phyloP scores from a whole-genome alignment of 2,797 vertebrate species.

The Glyptemys insculpta region DNA sequence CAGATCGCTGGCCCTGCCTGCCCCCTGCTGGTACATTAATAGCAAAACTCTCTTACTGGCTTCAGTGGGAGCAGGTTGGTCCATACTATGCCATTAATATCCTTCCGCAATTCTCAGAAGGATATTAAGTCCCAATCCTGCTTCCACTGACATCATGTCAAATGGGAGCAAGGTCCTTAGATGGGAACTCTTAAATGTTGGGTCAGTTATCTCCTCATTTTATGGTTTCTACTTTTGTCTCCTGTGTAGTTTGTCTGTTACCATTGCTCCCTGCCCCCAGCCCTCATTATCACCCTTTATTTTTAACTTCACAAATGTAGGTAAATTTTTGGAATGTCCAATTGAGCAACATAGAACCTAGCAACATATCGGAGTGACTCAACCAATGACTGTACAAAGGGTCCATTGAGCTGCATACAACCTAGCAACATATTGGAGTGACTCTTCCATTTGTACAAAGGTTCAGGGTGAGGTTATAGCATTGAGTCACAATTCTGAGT shows the following conservation, averaged over 20 bases:
- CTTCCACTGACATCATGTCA: background rate
- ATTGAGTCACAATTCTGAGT: background rate
- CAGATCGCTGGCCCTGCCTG: background rate
- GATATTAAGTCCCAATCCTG: conserved; percentile 11
- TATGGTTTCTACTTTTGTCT: background rate
- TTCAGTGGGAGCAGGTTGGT: background rate
- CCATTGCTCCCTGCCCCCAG: background rate
- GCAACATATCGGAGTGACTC: background rate
- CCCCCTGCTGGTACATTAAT: background rate
- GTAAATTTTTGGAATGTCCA: background rate
- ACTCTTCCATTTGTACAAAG: background rate
- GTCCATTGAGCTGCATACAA: background rate
- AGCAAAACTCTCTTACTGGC: background rate
- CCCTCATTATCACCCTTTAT: background rate
- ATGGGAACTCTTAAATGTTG: background rate
- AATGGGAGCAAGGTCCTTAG: conserved; percentile 5
- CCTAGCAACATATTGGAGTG: background rate
- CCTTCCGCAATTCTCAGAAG: background rate
- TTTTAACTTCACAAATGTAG: background rate
- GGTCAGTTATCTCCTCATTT: background rate
- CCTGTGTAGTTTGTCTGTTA: background rate
- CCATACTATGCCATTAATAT: background rate
- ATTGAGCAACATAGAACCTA: background rate
- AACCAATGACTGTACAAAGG: background rate
- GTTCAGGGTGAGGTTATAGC: background rate